Percentiles rank a stretch among this genome's conserved stretches.
These are phyloP conservation scores for Puntigrus tetrazona DNA, from an alignment of 2,113 vertebrate species.

Conservation along the genomic window DNA sequence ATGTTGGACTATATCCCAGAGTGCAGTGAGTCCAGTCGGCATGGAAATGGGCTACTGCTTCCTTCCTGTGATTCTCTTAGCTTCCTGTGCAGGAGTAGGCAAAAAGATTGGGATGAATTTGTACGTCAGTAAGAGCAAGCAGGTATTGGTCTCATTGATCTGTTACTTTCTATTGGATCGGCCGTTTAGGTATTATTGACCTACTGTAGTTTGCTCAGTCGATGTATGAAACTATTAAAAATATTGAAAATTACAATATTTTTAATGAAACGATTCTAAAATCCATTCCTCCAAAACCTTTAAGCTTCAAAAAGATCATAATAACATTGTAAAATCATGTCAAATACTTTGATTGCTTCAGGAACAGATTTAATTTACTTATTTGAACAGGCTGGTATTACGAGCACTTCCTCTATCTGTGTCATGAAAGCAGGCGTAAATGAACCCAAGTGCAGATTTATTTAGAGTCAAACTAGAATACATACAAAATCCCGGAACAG, in stretches of 20 bases:
- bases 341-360: not conserved
- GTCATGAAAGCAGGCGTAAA: too few species aligned
- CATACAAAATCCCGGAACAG: too few species aligned
- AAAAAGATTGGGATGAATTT: not conserved
- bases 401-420: too few species aligned
- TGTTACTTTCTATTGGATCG: not conserved
- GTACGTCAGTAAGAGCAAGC: not conserved
- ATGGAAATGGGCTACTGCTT: constrained; percentile 42
- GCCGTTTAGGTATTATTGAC: not conserved
- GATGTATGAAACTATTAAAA: too few species aligned
- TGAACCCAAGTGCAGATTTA: too few species aligned
- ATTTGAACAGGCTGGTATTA: too few species aligned
- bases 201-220: not conserved
- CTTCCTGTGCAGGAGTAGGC: constrained; percentile 46
- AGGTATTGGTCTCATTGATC: not conserved
- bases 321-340: not conserved
- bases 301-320: not conserved
- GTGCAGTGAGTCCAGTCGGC: constrained; percentile 11
- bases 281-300: not conserved
- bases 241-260: too few species aligned
- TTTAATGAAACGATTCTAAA: not conserved
- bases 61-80: constrained; percentile 59
- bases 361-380: not conserved
- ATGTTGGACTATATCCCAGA: constrained; percentile 36
- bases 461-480: too few species aligned